phyloP scores from a whole-genome alignment of 2,797 vertebrate genomes.

The Balearica regulorum region DNA sequence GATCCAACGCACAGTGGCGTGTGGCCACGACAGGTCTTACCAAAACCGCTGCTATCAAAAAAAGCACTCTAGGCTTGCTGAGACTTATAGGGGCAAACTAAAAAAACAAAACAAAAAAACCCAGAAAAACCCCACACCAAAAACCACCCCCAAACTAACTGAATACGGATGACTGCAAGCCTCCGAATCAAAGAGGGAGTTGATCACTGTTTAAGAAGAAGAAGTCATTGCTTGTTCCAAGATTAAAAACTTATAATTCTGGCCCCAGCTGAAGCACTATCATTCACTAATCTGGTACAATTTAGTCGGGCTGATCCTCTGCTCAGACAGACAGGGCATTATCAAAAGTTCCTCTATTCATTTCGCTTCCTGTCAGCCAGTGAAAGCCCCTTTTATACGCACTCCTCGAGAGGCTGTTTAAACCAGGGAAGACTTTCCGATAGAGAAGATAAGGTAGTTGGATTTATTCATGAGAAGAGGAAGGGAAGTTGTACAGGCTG shows the following conservation, averaged over 20 bases:
- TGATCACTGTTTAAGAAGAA: conserved; percentile 31
- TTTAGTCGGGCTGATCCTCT: conserved; percentile 8
- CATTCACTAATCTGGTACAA: conserved; percentile 48
- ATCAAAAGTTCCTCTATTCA: conserved; percentile 65
- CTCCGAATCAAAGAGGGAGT: conserved; percentile 26
- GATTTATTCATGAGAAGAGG: conserved; percentile 49
- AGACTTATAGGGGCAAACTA: neutral
- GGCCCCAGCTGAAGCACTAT: conserved; percentile 20
- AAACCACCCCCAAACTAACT: conserved; percentile 6
- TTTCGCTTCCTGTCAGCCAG: conserved; percentile 57
- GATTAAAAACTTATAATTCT: conserved; percentile 58
- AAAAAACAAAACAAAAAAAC: neutral
- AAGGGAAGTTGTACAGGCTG: neutral
- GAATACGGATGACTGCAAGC: conserved; percentile 37
- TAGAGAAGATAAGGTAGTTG: conserved; percentile 37
- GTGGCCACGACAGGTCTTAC: neutral
- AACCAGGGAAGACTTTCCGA: conserved; percentile 44
- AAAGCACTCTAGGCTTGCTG: neutral
- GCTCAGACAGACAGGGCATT: conserved; percentile 57
- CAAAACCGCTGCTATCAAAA: neutral
- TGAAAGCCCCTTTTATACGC: conserved; percentile 60
- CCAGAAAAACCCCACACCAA: neutral
- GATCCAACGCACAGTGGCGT: neutral
- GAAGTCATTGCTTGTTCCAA: conserved; percentile 55
- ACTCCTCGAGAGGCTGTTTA: conserved; percentile 44